These are phyloP conservation scores for Pagetopsis macropterus DNA, from an alignment of 2,797 vertebrate genomes.

Conservation along the genomic window DNA sequence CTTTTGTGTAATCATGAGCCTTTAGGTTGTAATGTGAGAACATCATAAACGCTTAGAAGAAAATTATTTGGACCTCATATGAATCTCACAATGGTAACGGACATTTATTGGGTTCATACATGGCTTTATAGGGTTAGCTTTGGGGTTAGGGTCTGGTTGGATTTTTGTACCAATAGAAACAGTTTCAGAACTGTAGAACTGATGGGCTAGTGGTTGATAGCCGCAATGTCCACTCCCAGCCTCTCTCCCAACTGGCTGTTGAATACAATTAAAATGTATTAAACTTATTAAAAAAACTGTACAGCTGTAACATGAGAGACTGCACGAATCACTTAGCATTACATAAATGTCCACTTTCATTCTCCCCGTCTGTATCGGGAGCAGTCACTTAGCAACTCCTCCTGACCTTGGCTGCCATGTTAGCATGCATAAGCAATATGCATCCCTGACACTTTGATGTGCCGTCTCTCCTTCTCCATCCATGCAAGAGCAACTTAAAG, in stretches of 20 bases:
- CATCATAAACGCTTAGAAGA: no score
- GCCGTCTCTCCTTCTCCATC: constrained; percentile 60
- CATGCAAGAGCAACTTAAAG: constrained; percentile 77
- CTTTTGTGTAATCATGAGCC: no score
- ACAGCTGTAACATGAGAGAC: constrained; percentile 8
- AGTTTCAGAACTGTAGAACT: background rate
- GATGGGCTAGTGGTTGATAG: background rate
- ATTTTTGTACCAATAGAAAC: background rate
- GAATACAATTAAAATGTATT: background rate
- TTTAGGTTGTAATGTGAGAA: no score
- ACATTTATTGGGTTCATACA: no score
- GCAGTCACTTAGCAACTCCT: constrained; percentile 67
- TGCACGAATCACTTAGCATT: constrained; percentile 34
- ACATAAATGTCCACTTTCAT: constrained; percentile 48
- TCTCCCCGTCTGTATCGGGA: constrained; percentile 27
- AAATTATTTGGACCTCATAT: no score
- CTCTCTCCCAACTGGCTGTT: background rate
- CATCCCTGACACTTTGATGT: constrained; percentile 70
- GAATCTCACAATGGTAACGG: no score
- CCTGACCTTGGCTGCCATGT: constrained; percentile 76
- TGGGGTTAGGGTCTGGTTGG: no score
- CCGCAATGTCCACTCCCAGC: background rate
- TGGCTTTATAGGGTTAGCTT: background rate
- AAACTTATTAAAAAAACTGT: background rate
- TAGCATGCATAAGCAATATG: constrained; percentile 75